Base-by-base conservation (phyloP, 2,888 invertebrate species). In the Amphimallon solstitiale region DNA sequence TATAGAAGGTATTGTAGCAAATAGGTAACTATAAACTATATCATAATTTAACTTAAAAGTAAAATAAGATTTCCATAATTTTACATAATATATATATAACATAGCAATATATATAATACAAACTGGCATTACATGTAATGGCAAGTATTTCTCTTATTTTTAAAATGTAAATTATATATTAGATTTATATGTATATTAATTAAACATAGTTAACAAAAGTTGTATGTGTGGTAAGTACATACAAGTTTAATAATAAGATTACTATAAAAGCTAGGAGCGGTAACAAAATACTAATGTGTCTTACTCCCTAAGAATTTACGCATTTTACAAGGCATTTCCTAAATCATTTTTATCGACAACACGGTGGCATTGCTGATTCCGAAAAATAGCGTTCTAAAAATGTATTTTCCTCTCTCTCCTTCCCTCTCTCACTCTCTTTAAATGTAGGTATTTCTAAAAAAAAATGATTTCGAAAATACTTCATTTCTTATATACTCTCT, bases 91-190 rank as follows among this genome's bases (percentile, higher is more conserved):
- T 64, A 64, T 29, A 54, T 48, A 49, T 54, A 63, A 63, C 62
- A 66, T 34, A 62, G 63, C 59, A 60, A 61, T 65, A n/a, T 63
- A 51, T 34, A 59, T 65, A 54, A 45, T 60, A 72, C 71, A 72
- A 74, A 75, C 75, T 75, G 75, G 75, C 75, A 72, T 75, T 73
- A 72, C 73, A 74, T 45, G 62, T 66, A 66, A 66, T 75, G 75
- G 75, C 75, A 75, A 74, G 73, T 71, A 66, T 56, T 29, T 9
- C 29, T 29, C 9, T 23, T 29, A 7, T 9, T 29, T 29, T 51
- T n/a, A n/a, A n/a, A n/a, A n/a, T n/a, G n/a, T n/a, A n/a, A n/a
- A n/a, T n/a, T n/a, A n/a, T n/a, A n/a, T n/a, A n/a, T n/a, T n/a
- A n/a, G n/a, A n/a, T n/a, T 49, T 63, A 54, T 63, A 54, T 54